Percentiles rank a stretch among this genome's conserved stretches.
Conservation (phyloP, 2,797 vertebrate genomes). For the Oceanodroma leucorhoa region DNA sequence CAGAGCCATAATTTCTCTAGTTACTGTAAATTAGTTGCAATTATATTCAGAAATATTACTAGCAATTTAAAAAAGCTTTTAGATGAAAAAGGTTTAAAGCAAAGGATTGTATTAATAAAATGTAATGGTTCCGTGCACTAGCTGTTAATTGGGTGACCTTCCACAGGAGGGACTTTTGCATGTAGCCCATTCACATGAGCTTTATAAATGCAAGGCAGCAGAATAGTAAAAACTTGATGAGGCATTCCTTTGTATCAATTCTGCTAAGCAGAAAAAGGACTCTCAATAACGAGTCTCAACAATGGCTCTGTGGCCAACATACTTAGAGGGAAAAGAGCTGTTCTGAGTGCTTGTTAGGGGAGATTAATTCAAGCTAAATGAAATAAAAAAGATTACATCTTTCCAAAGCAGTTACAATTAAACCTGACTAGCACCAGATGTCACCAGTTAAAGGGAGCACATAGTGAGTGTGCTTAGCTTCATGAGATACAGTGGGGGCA, state of each 20-base stretch:
- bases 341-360: not conserved
- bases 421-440: conserved; percentile 27
- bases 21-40: not conserved
- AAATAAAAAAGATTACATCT: conserved; percentile 2
- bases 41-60: not conserved
- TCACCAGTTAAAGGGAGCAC: not conserved
- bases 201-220: conserved; percentile 12
- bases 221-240: conserved; percentile 26
- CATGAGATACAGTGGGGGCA: not conserved
- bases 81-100: not conserved
- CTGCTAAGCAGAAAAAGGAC: not conserved
- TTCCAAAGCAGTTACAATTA: conserved; percentile 33
- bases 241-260: conserved; percentile 10
- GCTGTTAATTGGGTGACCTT: conserved; percentile 15
- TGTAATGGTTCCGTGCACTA: not conserved
- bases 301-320: not conserved
- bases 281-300: not conserved
- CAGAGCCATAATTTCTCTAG: not conserved
- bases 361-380: conserved; percentile 34
- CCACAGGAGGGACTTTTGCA: not conserved
- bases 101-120: not conserved
- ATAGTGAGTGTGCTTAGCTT: not conserved
- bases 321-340: not conserved
- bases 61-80: not conserved
- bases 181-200: not conserved